Conservation (phyloP, 2,888 invertebrate species). For the Electrophaes corylata region DNA sequence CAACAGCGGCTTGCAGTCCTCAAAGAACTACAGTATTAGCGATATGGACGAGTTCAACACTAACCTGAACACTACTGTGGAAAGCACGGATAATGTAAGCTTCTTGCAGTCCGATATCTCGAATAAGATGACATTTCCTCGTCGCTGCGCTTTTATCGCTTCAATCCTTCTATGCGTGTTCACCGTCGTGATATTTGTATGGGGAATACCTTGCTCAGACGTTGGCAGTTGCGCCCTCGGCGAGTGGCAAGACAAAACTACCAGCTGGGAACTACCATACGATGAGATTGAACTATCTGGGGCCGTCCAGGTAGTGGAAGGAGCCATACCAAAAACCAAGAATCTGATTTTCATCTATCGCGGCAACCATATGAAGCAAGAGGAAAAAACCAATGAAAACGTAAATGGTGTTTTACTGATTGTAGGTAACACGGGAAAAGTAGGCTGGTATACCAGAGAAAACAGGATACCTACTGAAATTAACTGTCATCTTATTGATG, state of each 20-base stretch:
- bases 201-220: constrained; percentile 90
- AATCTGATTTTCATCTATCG: constrained; percentile 90
- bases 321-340: constrained; percentile 85
- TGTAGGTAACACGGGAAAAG: constrained; percentile 87
- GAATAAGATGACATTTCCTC: constrained; percentile 86
- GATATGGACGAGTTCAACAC: constrained; percentile 79
- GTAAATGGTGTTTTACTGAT: constrained; percentile 88
- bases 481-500: constrained; percentile 89
- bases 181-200: constrained; percentile 89
- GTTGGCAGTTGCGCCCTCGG: constrained; percentile 86
- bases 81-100: constrained; percentile 80
- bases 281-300: constrained; percentile 89
- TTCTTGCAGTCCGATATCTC: constrained; percentile 77
- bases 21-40: constrained; percentile 75
- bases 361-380: constrained; percentile 85
- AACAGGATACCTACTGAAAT: constrained; percentile 88
- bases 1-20: constrained; percentile 74
- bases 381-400: constrained; percentile 75
- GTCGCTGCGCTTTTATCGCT: constrained; percentile 87
- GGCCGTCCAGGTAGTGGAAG: constrained; percentile 87
- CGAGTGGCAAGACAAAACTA: constrained; percentile 83
- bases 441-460: constrained; percentile 90
- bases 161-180: constrained; percentile 89
- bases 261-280: constrained; percentile 88
- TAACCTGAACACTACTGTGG: constrained; percentile 74